A percentile compares a stretch with the other conserved stretches of the same genome.
These are phyloP conservation scores for Papilio helenus DNA, from an alignment of 1,140 invertebrate species.

Conservation along the genomic window DNA sequence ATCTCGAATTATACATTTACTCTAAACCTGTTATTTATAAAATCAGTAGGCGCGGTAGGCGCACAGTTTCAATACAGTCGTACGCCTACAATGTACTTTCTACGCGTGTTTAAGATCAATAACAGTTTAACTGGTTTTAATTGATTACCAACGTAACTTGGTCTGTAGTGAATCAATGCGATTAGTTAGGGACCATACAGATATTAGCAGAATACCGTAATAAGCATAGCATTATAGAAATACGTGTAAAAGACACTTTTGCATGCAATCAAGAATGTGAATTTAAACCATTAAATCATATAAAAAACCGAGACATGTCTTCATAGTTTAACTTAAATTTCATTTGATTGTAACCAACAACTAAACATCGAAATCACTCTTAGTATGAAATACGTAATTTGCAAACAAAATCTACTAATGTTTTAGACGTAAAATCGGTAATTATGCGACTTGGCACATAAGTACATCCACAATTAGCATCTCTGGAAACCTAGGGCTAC, in stretches of 20 bases:
- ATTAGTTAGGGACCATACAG: no score
- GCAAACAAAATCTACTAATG: neutral
- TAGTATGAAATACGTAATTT: neutral
- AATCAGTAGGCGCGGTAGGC: neutral
- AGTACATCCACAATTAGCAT: conserved; percentile 7
- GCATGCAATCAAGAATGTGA: no score
- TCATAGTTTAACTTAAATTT: no score
- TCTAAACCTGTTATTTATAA: neutral
- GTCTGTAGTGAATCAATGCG: neutral
- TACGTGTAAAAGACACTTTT: no score
- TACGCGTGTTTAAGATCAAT: conserved; percentile 24
- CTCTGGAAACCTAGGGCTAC: neutral
- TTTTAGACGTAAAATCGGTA: neutral
- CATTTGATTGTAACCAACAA: no score
- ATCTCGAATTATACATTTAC: neutral
- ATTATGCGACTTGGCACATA: conserved; percentile 18
- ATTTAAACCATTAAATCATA: no score
- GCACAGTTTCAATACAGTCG: neutral
- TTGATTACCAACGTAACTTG: conserved; percentile 4
- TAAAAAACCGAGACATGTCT: no score
- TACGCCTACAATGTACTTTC: conserved; percentile 29
- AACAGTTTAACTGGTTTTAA: conserved; percentile 21
- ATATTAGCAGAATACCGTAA: no score
- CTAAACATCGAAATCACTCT: no score
- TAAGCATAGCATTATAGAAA: no score